phyloP scores from a whole-genome alignment of 1,140 invertebrate species.

The Vollenhovia emeryi region DNA sequence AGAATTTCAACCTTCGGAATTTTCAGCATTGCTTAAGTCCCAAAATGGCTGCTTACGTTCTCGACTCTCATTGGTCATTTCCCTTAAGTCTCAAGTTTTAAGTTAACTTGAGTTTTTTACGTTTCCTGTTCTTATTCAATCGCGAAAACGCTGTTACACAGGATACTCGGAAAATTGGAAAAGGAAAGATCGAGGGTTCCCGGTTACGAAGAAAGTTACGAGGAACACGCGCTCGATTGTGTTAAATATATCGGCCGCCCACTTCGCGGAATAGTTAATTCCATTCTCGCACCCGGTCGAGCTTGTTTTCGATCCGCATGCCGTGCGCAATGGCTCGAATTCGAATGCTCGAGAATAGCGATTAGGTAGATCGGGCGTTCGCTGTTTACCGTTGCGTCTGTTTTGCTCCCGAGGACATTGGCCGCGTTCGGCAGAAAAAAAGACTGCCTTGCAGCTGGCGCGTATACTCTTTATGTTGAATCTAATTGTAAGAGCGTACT shows the following conservation, averaged over 20 bases:
- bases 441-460: too few relatives aligned
- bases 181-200: slow-evolving; percentile 64
- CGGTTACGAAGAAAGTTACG: background rate
- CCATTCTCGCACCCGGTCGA: background rate
- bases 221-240: slow-evolving; percentile 15
- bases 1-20: too few relatives aligned
- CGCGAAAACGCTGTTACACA: background rate
- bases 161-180: slow-evolving; percentile 54
- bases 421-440: too few relatives aligned
- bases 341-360: background rate
- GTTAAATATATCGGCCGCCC: slow-evolving; percentile 72
- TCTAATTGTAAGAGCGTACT: too few relatives aligned
- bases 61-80: too few relatives aligned
- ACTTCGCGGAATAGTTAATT: slow-evolving; percentile 62
- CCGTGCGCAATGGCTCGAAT: background rate
- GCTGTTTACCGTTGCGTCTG: too few relatives aligned
- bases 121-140: too few relatives aligned
- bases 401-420: background rate
- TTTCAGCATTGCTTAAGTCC: too few relatives aligned
- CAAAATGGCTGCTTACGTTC: too few relatives aligned
- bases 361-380: background rate
- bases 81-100: too few relatives aligned
- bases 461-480: too few relatives aligned
- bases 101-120: too few relatives aligned
- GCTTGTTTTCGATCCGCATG: slow-evolving; percentile 27